Percentiles rank a stretch among this genome's conserved stretches.
Evolutionary conservation across 2,888 invertebrate genomes (phyloP).

Genomic region (Carpatolechia fugitivella): DNA sequence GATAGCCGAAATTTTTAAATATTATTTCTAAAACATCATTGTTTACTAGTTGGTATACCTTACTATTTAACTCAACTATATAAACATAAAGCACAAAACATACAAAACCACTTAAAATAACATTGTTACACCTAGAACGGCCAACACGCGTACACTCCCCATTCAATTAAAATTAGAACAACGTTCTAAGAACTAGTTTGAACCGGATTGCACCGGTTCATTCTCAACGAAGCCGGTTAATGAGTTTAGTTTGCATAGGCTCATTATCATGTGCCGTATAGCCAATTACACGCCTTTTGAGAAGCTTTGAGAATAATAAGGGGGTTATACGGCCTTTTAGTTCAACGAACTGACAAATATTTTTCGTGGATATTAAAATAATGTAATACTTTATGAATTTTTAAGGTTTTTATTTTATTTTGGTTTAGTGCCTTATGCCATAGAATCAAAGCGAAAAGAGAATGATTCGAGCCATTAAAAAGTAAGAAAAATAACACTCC

Average conservation of each 20-base stretch:
- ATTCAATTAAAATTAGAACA: constrained; percentile 6
- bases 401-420: no score
- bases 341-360: not conserved
- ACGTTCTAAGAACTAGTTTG: constrained; percentile 6
- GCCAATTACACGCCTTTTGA: constrained; percentile 36
- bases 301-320: constrained; percentile 24
- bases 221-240: constrained; percentile 24
- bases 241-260: constrained; percentile 35
- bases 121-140: not conserved
- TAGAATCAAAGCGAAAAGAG: no score
- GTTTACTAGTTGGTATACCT: no score
- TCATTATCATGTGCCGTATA: constrained; percentile 31
- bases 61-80: no score
- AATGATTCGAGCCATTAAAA: no score
- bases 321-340: constrained; percentile 12
- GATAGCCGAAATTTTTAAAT: no score
- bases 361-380: no score
- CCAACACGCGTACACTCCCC: not conserved
- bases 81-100: no score
- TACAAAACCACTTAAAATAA: not conserved
- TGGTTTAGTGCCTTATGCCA: no score
- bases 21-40: no score
- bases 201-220: constrained; percentile 6
- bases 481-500: no score
- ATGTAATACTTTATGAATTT: no score